phyloP scores from a whole-genome alignment of 2,113 vertebrate genomes.

The Columbina picui region DNA sequence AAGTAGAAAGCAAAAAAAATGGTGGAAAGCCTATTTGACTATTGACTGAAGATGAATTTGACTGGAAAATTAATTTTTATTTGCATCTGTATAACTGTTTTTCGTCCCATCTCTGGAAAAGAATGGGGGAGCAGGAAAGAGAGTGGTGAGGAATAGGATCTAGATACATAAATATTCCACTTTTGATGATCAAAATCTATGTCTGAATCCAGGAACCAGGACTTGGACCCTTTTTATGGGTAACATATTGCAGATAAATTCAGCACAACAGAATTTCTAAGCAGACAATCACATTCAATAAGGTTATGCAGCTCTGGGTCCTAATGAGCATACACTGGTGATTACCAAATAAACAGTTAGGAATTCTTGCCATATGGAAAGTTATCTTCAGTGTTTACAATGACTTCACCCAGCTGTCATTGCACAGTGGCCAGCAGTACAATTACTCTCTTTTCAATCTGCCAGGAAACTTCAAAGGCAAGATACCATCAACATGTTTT shows the following conservation, averaged over 20 bases:
- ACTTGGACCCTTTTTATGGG: background rate
- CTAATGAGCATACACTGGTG: conserved; percentile 16
- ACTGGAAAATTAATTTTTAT: background rate
- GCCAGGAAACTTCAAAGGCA: conserved; percentile 46
- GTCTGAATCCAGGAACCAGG: background rate
- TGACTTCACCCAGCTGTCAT: conserved; percentile 52
- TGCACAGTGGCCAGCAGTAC: conserved; percentile 22
- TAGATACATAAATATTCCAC: background rate
- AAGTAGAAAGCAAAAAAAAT: background rate
- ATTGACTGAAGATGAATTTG: background rate
- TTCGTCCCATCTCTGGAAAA: background rate
- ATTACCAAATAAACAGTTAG: conserved; percentile 41
- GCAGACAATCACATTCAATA: background rate
- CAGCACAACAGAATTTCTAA: conserved; percentile 5
- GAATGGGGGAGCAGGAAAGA: background rate
- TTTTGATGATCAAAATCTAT: background rate
- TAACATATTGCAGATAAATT: background rate
- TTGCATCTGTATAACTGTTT: background rate
- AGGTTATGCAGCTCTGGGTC: background rate
- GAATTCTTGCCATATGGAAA: conserved; percentile 62
- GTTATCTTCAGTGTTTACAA: conserved; percentile 10
- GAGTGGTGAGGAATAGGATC: fast-evolving
- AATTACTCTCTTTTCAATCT: conserved; percentile 30
- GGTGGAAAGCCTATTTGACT: background rate
- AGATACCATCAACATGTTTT: background rate